These are phyloP conservation scores for Hirtodrosophila alboralis DNA, from an alignment of 2,888 invertebrate species.

Conservation along the genomic window DNA sequence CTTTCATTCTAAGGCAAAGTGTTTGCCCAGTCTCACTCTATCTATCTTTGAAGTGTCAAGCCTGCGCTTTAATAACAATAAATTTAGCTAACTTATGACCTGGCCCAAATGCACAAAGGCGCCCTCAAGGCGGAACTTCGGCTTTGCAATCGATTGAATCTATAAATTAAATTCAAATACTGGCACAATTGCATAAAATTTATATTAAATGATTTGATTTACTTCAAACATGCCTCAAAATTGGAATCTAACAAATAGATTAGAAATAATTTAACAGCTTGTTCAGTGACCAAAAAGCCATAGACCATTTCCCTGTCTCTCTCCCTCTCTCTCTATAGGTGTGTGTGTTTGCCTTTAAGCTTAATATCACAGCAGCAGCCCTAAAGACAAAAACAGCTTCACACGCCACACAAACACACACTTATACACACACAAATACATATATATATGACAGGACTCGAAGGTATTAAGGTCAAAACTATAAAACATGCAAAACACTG, in stretches of 20 bases:
- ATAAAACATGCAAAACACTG: constrained; percentile 73
- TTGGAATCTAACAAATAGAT: neutral
- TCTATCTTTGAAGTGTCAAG: constrained; percentile 1
- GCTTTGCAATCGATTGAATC: constrained; percentile 29
- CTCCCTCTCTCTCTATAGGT: too few relatives aligned
- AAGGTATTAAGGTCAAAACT: constrained; percentile 73
- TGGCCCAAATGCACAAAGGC: constrained; percentile 38
- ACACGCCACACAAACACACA: constrained; percentile 45
- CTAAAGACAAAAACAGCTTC: constrained; percentile 69
- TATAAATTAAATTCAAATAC: constrained; percentile 21
- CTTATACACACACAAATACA: constrained; percentile 7
- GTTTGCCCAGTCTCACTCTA: constrained; percentile 34
- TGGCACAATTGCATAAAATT: constrained; percentile 7
- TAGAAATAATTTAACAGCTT: neutral
- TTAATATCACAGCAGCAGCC: constrained; percentile 39
- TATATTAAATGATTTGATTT: constrained; percentile 24
- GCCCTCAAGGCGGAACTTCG: too few relatives aligned
- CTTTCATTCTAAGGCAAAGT: constrained; percentile 15
- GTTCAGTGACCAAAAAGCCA: too few relatives aligned
- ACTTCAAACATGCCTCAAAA: neutral
- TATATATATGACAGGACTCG: constrained; percentile 20
- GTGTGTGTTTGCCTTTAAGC: constrained; percentile 44
- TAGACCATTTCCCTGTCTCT: neutral
- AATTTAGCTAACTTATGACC: constrained; percentile 54
- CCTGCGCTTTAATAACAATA: constrained; percentile 52